A percentile compares a stretch with the other conserved stretches of the same genome.
These are phyloP conservation scores for Hypomesus transpacificus DNA, from an alignment of 2,113 vertebrate genomes.

Conservation along the genomic window DNA sequence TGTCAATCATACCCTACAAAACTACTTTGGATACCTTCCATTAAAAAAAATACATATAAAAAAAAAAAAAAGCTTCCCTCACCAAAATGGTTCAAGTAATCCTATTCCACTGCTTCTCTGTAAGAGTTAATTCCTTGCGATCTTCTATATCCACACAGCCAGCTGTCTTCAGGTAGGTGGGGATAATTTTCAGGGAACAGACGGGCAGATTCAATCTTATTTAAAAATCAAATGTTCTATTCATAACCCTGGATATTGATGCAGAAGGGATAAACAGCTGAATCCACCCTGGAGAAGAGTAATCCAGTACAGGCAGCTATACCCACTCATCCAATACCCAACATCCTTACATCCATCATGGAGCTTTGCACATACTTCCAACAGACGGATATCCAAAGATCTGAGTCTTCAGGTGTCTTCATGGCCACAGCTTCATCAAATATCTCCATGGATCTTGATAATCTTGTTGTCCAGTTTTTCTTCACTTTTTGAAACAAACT, in stretches of 20 bases:
- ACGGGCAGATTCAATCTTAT: slow-evolving; percentile 18
- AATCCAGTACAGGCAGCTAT: slow-evolving; percentile 62
- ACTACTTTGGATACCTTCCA: slow-evolving; percentile 17
- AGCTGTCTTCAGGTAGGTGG: no score
- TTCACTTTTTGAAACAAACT: slow-evolving; percentile 10
- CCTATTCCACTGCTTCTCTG: slow-evolving; percentile 2
- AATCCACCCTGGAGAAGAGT: slow-evolving; percentile 60
- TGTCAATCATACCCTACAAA: slow-evolving; percentile 6
- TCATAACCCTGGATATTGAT: slow-evolving; percentile 32
- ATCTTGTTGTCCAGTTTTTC: slow-evolving; percentile 47
- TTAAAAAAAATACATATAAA: slow-evolving; percentile 16
- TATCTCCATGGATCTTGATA: slow-evolving; percentile 50
- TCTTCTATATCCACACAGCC: slow-evolving; percentile 29
- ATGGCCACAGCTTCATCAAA: slow-evolving; percentile 41
- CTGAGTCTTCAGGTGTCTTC: slow-evolving; percentile 58
- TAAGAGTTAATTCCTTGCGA: slow-evolving; percentile 44
- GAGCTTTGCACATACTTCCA: slow-evolving; percentile 50
- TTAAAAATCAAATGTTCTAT: slow-evolving; percentile 35
- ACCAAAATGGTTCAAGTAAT: background rate
- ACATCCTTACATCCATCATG: slow-evolving; percentile 62
- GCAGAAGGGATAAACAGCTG: slow-evolving; percentile 45
- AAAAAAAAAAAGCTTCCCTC: slow-evolving; percentile 12
- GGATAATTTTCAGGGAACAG: no score
- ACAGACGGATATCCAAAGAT: slow-evolving; percentile 42
- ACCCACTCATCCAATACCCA: slow-evolving; percentile 50